Base-by-base conservation (phyloP, 2,888 invertebrate genomes). In the Sisyra nigra region DNA sequence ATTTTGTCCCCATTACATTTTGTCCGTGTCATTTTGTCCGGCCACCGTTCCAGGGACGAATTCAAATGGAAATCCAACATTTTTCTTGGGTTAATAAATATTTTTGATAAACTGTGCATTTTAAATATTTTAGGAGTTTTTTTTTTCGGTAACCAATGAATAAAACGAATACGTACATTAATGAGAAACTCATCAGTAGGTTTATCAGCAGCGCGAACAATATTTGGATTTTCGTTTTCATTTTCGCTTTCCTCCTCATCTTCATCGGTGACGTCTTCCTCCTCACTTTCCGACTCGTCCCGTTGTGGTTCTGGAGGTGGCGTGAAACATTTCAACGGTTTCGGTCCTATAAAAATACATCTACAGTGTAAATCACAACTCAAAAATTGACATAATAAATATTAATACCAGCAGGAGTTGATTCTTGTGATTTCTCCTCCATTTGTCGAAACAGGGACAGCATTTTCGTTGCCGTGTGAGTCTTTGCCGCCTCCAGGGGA, bases 271-370 rank as follows among this genome's bases (percentile, higher is more conserved):
- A 63, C 63, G 35, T 63, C 63, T 24, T 61, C 61, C 43, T 65
- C 68, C 13, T 57, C 59, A 42, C 58, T 58, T 8, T 53, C 54
- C 3, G 50, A 49, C 46, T 62, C 61, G 3, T 54, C 51, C 38
- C 58, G 55, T 6, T 60, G 51, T 0, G 62, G 62, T 48, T 86
- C 85, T 11, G 86, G 86, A 0, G 91, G 91, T 2, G 91, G 91
- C 1, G 91, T 91, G 62, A 91, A 91, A 45, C 87, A 68, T 60
- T 89, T 91, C 47, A 91, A 61, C 0, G 91, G 89, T 57, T 86
- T 86, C 0, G 80, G 85, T 9, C 82, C 75, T 69, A 54, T 5
- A n/a, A n/a, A n/a, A n/a, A n/a, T 5, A 24, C 24, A 7, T 24
- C 7, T 5, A 24, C 18, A 8, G 8, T 34, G 8, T 7, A 8